phyloP scores from a whole-genome alignment of 2,888 invertebrate species.

The Elmis aenea region DNA sequence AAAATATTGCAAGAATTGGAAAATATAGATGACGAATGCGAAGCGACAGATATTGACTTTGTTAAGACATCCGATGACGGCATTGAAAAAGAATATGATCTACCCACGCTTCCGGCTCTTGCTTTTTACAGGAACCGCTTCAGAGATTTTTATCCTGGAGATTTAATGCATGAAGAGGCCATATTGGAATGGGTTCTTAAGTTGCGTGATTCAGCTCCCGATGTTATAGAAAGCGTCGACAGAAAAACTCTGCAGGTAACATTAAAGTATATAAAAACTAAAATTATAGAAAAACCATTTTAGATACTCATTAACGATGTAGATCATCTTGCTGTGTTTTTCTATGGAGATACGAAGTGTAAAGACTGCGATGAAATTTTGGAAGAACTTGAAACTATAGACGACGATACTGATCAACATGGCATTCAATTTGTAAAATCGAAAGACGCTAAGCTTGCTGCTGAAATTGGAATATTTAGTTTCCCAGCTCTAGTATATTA shows the following conservation, averaged over 20 bases:
- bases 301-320: slow-evolving; percentile 79
- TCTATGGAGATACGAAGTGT: slow-evolving; percentile 85
- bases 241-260: slow-evolving; percentile 73
- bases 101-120: slow-evolving; percentile 73
- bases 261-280: background rate
- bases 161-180: slow-evolving; percentile 86
- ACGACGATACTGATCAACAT: slow-evolving; percentile 87
- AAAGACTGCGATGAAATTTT: slow-evolving; percentile 78
- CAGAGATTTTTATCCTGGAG: slow-evolving; percentile 81
- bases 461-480: slow-evolving; percentile 87
- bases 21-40: slow-evolving; percentile 90
- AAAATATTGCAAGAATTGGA: slow-evolving; percentile 85
- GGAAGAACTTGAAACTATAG: slow-evolving; percentile 85
- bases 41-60: slow-evolving; percentile 86
- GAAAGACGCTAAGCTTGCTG: slow-evolving; percentile 81
- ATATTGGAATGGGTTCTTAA: slow-evolving; percentile 87
- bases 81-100: slow-evolving; percentile 81
- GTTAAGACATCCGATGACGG: slow-evolving; percentile 88
- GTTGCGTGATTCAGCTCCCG: slow-evolving; percentile 76
- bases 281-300: too few species aligned
- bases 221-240: slow-evolving; percentile 88
- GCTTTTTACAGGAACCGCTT: slow-evolving; percentile 86
- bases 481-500: slow-evolving; percentile 90
- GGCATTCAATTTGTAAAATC: slow-evolving; percentile 93
- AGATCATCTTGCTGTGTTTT: slow-evolving; percentile 87